Evolutionary conservation across 2,797 vertebrate genomes (phyloP).

Genomic region (Muscicapa comitata): DNA sequence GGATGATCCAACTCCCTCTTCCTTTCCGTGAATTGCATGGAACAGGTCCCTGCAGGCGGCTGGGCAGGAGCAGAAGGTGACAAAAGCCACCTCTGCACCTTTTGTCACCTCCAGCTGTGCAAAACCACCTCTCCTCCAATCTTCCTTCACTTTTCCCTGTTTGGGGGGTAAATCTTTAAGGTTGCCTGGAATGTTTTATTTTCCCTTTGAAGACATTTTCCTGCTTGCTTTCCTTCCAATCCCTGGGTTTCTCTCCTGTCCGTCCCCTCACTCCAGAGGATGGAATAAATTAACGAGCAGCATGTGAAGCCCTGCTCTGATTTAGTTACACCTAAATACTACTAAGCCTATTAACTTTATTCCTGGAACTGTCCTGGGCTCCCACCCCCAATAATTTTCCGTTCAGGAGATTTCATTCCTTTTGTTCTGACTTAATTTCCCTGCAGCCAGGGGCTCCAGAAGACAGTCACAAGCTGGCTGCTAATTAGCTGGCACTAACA

Average conservation of each 20-base stretch:
- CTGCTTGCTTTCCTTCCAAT: not conserved
- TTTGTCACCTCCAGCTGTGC: not conserved
- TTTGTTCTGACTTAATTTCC: slow-evolving; percentile 58
- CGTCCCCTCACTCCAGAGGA: not conserved
- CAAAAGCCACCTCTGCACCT: not conserved
- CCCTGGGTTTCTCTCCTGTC: not conserved
- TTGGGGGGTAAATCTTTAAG: not conserved
- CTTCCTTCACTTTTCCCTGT: accelerated
- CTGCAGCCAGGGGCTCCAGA: not conserved
- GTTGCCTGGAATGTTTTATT: not conserved
- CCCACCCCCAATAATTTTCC: not conserved
- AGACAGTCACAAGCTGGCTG: not conserved
- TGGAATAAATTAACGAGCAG: slow-evolving; percentile 22
- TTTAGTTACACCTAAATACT: not conserved
- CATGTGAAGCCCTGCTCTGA: not conserved
- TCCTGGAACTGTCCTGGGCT: slow-evolving; percentile 41
- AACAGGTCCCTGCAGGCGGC: accelerated
- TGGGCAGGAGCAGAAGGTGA: not conserved
- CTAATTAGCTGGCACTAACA: slow-evolving; percentile 60
- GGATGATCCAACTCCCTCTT: not conserved
- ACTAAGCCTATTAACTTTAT: slow-evolving; percentile 54
- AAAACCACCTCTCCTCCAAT: not conserved
- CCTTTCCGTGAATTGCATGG: not conserved
- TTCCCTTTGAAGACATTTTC: not conserved
- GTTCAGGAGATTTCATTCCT: slow-evolving; percentile 19